Evolutionary conservation across 2,113 vertebrate species (phyloP).

Genomic region (Hippocampus guttulatus): DNA sequence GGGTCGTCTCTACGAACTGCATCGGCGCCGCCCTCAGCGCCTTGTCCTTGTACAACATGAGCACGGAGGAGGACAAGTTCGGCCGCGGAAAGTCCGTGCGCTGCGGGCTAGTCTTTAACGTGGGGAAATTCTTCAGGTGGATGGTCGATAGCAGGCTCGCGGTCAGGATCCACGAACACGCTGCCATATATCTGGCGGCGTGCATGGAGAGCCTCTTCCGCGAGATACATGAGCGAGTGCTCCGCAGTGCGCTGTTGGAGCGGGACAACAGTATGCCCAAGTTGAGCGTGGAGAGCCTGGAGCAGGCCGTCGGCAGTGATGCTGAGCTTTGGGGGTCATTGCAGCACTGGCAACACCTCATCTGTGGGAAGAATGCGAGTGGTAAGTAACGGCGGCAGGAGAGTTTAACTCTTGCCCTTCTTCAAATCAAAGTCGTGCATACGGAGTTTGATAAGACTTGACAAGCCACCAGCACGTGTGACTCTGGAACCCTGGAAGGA

Average conservation of each 20-base stretch:
- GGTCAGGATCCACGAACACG: constrained; percentile 90
- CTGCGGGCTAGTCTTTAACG: constrained; percentile 89
- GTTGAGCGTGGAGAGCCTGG: constrained; percentile 84
- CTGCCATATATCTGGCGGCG: constrained; percentile 92
- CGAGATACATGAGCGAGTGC: constrained; percentile 81
- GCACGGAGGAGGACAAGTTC: constrained; percentile 91
- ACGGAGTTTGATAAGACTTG: not conserved
- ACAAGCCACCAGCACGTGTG: not conserved
- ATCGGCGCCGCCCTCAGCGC: constrained; percentile 85
- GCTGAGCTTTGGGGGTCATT: constrained; percentile 90
- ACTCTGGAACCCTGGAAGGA: not conserved
- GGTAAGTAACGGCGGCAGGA: constrained; percentile 76
- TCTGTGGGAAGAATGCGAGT: constrained; percentile 89
- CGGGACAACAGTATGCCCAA: constrained; percentile 78
- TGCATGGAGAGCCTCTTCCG: constrained; percentile 91
- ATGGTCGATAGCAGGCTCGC: constrained; percentile 94
- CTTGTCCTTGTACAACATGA: constrained; percentile 93
- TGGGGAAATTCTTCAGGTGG: constrained; percentile 96
- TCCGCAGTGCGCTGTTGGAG: constrained; percentile 70
- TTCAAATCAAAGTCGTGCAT: too few relatives aligned
- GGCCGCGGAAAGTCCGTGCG: constrained; percentile 87
- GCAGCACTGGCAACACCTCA: constrained; percentile 86
- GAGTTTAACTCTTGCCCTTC: too few relatives aligned
- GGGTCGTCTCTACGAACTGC: constrained; percentile 85
- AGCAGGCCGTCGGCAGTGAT: constrained; percentile 86